phyloP scores from a whole-genome alignment of 2,113 vertebrate genomes.

The Mesembrinibis cayennensis region DNA sequence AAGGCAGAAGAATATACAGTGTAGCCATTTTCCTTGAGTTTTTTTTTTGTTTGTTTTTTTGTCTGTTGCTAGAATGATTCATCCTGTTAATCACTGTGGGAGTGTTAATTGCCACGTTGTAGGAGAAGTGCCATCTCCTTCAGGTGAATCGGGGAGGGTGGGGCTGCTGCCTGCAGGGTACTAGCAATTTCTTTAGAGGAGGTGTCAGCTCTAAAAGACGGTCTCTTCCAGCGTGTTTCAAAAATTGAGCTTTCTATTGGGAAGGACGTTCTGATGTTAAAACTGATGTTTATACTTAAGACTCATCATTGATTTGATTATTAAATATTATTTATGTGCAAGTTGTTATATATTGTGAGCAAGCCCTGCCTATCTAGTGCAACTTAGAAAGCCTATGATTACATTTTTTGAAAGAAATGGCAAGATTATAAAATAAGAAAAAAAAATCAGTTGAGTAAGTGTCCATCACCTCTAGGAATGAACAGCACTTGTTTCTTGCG shows the following conservation, averaged over 20 bases:
- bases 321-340: not conserved
- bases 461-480: not conserved
- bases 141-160: not conserved
- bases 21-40: not conserved
- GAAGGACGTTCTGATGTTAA: not conserved
- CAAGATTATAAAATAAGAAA: too few species aligned
- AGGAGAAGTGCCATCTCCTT: not conserved
- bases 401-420: not conserved
- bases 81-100: not conserved
- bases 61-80: not conserved
- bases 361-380: not conserved
- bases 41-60: not conserved
- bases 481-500: not conserved
- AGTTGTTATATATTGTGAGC: fast-evolving
- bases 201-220: not conserved
- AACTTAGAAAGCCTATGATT: not conserved
- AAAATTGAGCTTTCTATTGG: not conserved
- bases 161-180: not conserved
- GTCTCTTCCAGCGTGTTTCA: not conserved
- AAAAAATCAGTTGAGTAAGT: not conserved
- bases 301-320: not conserved
- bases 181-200: not conserved
- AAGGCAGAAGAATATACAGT: not conserved
- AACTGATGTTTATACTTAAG: not conserved
- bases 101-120: not conserved